Evolutionary conservation across 1,140 invertebrate genomes (phyloP).

Genomic region (Acarapis woodi): DNA sequence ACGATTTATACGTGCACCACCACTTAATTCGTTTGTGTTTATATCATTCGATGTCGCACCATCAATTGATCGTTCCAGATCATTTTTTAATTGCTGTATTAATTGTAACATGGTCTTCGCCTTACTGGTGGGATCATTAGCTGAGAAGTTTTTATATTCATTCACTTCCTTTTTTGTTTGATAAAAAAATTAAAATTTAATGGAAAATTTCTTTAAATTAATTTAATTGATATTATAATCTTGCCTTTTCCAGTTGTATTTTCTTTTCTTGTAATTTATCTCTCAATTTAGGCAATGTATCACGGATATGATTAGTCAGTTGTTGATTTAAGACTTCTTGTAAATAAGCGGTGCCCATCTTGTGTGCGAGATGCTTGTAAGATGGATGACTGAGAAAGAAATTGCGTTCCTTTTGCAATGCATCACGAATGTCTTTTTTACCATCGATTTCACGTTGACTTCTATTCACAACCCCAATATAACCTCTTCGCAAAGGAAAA

Average conservation of each 20-base stretch:
- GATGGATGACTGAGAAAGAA: conserved; percentile 18
- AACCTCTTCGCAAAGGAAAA: conserved; percentile 13
- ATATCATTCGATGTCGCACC: conserved; percentile 67
- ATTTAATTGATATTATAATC: no score
- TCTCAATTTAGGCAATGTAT: conserved; percentile 70
- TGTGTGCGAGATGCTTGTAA: conserved; percentile 56
- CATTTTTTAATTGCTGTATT: conserved; percentile 84
- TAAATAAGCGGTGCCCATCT: conserved; percentile 81
- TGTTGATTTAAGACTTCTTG: conserved; percentile 92
- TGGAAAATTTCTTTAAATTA: no score
- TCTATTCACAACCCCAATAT: conserved; percentile 25
- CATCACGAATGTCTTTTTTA: conserved; percentile 22
- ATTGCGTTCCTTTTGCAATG: conserved; percentile 22
- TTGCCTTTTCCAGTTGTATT: conserved; percentile 60
- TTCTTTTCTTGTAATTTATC: conserved; percentile 88
- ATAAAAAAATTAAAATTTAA: no score
- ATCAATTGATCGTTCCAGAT: conserved; percentile 93
- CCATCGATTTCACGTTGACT: conserved; percentile 26
- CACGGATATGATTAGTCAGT: conserved; percentile 92
- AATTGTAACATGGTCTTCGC: conserved; percentile 98
- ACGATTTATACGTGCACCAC: conserved; percentile 93
- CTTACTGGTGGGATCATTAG: conserved; percentile 89
- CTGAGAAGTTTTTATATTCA: conserved; percentile 90
- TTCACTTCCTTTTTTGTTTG: conserved; percentile 72
- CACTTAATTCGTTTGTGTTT: conserved; percentile 84